These are phyloP conservation scores for Hylomyscus alleni DNA, from an alignment of 2,797 vertebrate genomes.

Conservation along the genomic window DNA sequence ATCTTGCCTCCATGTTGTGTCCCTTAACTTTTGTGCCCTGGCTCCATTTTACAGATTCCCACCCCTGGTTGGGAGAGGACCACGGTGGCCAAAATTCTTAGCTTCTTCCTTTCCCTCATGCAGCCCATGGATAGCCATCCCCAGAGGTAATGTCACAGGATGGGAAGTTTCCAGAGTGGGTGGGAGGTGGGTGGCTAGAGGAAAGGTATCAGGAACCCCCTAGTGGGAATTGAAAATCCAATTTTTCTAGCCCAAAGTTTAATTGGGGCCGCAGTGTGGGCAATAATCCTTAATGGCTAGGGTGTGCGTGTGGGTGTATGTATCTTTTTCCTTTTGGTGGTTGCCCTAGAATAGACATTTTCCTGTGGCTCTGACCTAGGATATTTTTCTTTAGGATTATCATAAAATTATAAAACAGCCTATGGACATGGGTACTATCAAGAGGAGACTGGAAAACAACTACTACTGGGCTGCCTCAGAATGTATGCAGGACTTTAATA, in stretches of 20 bases:
- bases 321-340: background rate
- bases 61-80: constrained; percentile 91
- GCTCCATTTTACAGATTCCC: constrained; percentile 92
- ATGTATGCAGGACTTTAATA: constrained; percentile 99
- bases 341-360: background rate
- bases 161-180: constrained; percentile 74
- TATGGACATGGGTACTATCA: constrained; percentile 98
- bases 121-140: constrained; percentile 86
- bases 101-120: constrained; percentile 85
- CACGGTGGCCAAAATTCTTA: constrained; percentile 87
- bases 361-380: background rate
- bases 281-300: background rate
- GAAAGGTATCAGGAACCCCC: constrained; percentile 35
- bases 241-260: constrained; percentile 48
- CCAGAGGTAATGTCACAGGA: constrained; percentile 86
- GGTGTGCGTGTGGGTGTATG: background rate
- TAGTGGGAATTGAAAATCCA: constrained; percentile 36
- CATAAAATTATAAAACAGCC: constrained; percentile 98
- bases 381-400: constrained; percentile 91
- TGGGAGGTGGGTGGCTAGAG: constrained; percentile 79
- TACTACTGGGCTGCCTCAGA: constrained; percentile 95
- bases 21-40: constrained; percentile 89
- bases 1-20: constrained; percentile 72
- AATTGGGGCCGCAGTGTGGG: constrained; percentile 83
- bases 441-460: constrained; percentile 94